These are phyloP conservation scores for Sinhomidia bicolor DNA, from an alignment of 2,888 invertebrate genomes.

Conservation along the genomic window DNA sequence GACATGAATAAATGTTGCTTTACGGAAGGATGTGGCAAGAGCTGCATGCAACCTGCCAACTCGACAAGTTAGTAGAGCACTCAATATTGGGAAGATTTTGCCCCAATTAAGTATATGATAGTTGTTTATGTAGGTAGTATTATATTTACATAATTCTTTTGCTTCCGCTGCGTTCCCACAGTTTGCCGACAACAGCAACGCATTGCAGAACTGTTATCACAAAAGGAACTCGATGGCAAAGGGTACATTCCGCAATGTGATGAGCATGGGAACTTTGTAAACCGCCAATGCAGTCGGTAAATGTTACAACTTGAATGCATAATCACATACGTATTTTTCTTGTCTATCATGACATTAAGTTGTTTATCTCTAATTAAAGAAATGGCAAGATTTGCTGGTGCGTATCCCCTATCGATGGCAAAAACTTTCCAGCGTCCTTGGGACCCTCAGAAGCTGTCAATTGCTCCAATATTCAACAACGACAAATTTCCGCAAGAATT, in stretches of 20 bases:
- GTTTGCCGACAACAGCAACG: slow-evolving; percentile 90
- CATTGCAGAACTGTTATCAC: slow-evolving; percentile 88
- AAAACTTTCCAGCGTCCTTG: slow-evolving; percentile 90
- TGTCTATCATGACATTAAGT: too few relatives aligned
- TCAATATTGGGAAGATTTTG: not conserved
- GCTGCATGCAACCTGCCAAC: slow-evolving; percentile 89
- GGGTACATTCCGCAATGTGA: slow-evolving; percentile 93
- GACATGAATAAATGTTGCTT: slow-evolving; percentile 92
- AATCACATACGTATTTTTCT: not conserved
- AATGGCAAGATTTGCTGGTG: slow-evolving; percentile 95
- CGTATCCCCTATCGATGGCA: slow-evolving; percentile 88
- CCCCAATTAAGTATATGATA: slow-evolving; percentile 27
- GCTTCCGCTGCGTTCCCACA: slow-evolving; percentile 73
- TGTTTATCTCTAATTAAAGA: slow-evolving; percentile 48
- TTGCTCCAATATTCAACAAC: slow-evolving; percentile 83
- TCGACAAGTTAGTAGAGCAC: slow-evolving; percentile 84
- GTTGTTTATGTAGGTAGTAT: not conserved
- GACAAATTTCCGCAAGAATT: slow-evolving; percentile 70
- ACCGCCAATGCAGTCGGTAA: slow-evolving; percentile 89
- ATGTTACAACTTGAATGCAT: not conserved
- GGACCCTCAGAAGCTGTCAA: slow-evolving; percentile 88
- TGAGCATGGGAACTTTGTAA: slow-evolving; percentile 86
- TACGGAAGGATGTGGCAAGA: slow-evolving; percentile 88
- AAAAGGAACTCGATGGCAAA: slow-evolving; percentile 89
- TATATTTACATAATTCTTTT: slow-evolving; percentile 12